phyloP scores from a whole-genome alignment of 2,797 vertebrate species.

The Poliocrania exsul region DNA sequence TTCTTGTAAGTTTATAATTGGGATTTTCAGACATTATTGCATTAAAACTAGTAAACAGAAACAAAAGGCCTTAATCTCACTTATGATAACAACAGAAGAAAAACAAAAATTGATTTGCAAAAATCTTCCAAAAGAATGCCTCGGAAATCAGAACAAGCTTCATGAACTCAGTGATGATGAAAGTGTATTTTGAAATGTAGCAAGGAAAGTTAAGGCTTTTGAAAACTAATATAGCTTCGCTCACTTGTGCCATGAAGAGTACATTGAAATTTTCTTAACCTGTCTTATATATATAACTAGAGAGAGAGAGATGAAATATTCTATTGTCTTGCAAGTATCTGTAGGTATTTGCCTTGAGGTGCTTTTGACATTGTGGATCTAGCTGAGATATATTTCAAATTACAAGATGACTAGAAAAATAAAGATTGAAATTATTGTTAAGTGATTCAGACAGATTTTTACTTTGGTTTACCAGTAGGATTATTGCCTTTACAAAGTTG shows the following conservation, averaged over 20 bases:
- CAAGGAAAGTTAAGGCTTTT: not conserved
- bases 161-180: not conserved
- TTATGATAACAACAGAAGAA: not conserved
- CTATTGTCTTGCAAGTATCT: not conserved
- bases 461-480: conserved; percentile 47
- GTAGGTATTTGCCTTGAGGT: not conserved
- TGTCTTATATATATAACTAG: not conserved
- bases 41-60: not conserved
- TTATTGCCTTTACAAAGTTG: conserved; percentile 45
- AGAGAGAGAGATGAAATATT: not conserved
- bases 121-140: not conserved
- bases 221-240: not conserved
- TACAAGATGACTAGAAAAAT: conserved; percentile 7
- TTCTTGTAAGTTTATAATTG: not conserved
- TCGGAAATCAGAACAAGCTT: not conserved
- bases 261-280: not conserved
- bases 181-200: not conserved
- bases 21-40: not conserved
- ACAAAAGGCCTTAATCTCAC: not conserved
- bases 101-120: not conserved
- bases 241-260: not conserved
- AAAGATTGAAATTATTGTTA: conserved; percentile 46
- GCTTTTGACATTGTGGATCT: not conserved
- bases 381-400: not conserved
- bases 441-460: conserved; percentile 24